phyloP scores from a whole-genome alignment of 2,888 invertebrate species.

The Netelia inedita region DNA sequence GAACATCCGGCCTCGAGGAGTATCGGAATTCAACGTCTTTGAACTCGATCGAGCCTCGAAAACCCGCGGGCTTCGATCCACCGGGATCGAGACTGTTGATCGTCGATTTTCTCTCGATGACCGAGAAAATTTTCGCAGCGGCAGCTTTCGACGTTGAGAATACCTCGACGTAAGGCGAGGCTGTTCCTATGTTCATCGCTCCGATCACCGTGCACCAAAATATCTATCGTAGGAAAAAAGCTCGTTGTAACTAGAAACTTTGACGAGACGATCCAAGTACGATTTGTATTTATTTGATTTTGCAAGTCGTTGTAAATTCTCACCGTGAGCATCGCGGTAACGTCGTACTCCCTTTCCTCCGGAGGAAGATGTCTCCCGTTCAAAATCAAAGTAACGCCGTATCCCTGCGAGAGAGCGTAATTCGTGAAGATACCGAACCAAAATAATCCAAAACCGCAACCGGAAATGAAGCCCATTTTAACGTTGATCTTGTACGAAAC shows the following conservation, averaged over 20 bases:
- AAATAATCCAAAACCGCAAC: constrained; percentile 90
- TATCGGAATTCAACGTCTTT: constrained; percentile 92
- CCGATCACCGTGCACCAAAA: constrained; percentile 93
- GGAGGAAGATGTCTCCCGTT: constrained; percentile 85
- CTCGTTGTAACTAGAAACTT: neutral
- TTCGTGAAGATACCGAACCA: constrained; percentile 93
- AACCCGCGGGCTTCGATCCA: constrained; percentile 87
- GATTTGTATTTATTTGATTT: neutral
- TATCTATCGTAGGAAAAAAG: constrained; percentile 86
- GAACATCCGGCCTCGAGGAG: constrained; percentile 91
- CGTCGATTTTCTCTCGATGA: constrained; percentile 91
- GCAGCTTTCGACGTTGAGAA: constrained; percentile 93
- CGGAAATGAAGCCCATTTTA: constrained; percentile 89
- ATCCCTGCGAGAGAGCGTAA: constrained; percentile 94
- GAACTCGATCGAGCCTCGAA: constrained; percentile 90
- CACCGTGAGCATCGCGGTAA: constrained; percentile 90
- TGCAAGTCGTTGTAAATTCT: constrained; percentile 75
- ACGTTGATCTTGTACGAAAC: constrained; percentile 90
- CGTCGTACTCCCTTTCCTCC: constrained; percentile 86
- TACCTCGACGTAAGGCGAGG: constrained; percentile 92
- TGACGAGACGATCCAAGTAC: neutral
- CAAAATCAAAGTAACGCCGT: constrained; percentile 90
- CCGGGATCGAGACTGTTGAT: constrained; percentile 90
- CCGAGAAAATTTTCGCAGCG: constrained; percentile 91
- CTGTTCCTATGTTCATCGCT: constrained; percentile 92